Percentiles rank a stretch among this genome's conserved stretches.
Evolutionary conservation across 2,888 invertebrate species (phyloP).

Genomic region (Pinctada fucata): DNA sequence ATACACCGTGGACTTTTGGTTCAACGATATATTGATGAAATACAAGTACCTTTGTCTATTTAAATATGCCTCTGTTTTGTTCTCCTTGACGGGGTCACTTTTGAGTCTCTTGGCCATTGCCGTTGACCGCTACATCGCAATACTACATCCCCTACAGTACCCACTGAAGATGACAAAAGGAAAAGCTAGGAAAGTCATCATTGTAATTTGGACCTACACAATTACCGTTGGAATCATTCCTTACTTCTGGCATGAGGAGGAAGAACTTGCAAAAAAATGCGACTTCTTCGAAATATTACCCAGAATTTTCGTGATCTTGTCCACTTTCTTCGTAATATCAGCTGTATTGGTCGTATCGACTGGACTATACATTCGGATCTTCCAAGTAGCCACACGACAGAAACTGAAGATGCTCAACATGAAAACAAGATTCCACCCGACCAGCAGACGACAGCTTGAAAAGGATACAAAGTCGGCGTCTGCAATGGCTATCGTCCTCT

Average conservation of each 20-base stretch:
- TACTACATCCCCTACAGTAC: conserved; percentile 48
- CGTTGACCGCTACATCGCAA: conserved; percentile 50
- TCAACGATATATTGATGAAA: conserved; percentile 3
- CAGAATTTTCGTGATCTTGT: conserved; percentile 33
- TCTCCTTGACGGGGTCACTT: conserved; percentile 46
- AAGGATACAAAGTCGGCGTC: conserved; percentile 23
- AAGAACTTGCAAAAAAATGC: conserved; percentile 25
- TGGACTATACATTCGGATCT: conserved; percentile 44
- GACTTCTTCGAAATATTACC: conserved; percentile 48
- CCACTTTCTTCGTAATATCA: conserved; percentile 37
- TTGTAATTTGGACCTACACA: conserved; percentile 44
- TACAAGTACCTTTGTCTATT: conserved; percentile 47
- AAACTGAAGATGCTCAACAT: conserved; percentile 21
- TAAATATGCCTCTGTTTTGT: conserved; percentile 41
- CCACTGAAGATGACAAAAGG: conserved; percentile 29
- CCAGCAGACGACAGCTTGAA: background rate
- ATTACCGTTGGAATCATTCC: conserved; percentile 43
- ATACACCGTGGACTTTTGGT: conserved; percentile 44
- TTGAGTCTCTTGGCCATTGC: conserved; percentile 47
- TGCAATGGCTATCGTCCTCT: conserved; percentile 30
- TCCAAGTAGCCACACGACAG: conserved; percentile 33
- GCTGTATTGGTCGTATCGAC: conserved; percentile 32
- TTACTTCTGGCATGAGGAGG: conserved; percentile 35
- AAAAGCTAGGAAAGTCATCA: conserved; percentile 34
- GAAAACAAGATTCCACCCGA: background rate